Conservation (phyloP, 2,113 vertebrate genomes). For the Scophthalmus maximus region DNA sequence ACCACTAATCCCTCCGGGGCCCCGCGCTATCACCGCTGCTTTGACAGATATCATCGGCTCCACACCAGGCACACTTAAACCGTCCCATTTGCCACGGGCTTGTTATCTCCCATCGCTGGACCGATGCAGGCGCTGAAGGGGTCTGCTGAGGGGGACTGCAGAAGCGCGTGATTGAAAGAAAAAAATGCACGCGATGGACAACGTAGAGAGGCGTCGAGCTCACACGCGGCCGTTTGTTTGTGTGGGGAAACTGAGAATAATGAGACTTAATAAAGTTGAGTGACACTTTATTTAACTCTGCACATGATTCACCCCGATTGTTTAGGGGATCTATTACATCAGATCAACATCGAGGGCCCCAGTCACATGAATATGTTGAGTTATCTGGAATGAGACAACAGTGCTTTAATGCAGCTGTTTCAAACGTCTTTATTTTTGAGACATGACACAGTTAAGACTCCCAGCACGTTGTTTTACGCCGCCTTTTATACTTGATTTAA, state of each 20-base stretch:
- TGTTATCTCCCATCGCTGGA: conserved; percentile 41
- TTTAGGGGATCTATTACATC: too few relatives aligned
- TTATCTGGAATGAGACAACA: too few relatives aligned
- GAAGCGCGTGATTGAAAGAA: conserved; percentile 36
- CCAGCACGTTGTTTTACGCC: conserved; percentile 24
- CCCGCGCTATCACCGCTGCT: conserved; percentile 37
- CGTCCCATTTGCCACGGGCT: conserved; percentile 20
- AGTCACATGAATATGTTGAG: too few relatives aligned
- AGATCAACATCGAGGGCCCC: too few relatives aligned
- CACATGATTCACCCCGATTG: too few relatives aligned
- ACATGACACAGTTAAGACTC: conserved; percentile 9
- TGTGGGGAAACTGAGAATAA: too few relatives aligned
- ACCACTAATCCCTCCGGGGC: conserved; percentile 41
- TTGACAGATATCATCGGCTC: conserved; percentile 49
- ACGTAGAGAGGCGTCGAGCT: neutral
- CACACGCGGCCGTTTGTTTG: conserved; percentile 5
- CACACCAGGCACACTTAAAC: conserved; percentile 42
- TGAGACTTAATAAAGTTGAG: too few relatives aligned
- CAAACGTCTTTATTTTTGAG: neutral
- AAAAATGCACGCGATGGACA: conserved; percentile 21
- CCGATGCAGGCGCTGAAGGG: neutral
- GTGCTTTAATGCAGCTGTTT: neutral
- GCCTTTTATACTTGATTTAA: conserved; percentile 21
- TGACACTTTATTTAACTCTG: too few relatives aligned
- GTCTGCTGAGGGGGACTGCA: too few relatives aligned